Evolutionary conservation across 2,888 invertebrate genomes (phyloP).

Genomic region (Ceramica pisi): DNA sequence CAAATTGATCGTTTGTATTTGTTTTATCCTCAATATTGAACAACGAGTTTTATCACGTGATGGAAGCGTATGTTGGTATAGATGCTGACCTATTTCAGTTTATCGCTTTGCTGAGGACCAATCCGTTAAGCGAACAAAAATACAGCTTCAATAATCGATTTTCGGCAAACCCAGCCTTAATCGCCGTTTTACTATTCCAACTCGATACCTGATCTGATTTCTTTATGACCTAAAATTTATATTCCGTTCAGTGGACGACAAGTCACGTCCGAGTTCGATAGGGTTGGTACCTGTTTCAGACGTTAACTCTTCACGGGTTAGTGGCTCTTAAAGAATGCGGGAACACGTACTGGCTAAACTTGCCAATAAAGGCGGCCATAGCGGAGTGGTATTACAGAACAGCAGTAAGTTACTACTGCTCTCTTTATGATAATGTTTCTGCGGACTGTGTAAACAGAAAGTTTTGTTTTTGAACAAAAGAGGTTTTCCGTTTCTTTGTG

Average conservation of each 20-base stretch:
- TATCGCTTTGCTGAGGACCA: not conserved
- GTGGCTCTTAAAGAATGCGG: slow-evolving; percentile 37
- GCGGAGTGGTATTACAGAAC: slow-evolving; percentile 48
- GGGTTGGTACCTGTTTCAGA: slow-evolving; percentile 64
- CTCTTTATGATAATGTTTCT: slow-evolving; percentile 11
- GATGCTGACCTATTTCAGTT: slow-evolving; percentile 12
- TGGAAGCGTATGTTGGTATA: not conserved
- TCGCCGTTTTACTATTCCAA: slow-evolving; percentile 30
- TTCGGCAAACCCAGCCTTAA: not conserved
- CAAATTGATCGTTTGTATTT: slow-evolving; percentile 61
- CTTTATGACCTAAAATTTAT: slow-evolving; percentile 58
- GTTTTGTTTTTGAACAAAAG: slow-evolving; percentile 24
- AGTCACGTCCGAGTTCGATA: slow-evolving; percentile 69
- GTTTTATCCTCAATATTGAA: slow-evolving; percentile 44
- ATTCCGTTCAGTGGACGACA: slow-evolving; percentile 62
- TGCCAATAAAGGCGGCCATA: slow-evolving; percentile 62
- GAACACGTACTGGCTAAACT: slow-evolving; percentile 59
- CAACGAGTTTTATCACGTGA: slow-evolving; percentile 7
- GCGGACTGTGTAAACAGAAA: slow-evolving; percentile 21
- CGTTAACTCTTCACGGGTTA: slow-evolving; percentile 62
- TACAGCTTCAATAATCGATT: slow-evolving; percentile 7
- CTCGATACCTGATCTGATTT: slow-evolving; percentile 55
- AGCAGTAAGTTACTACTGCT: slow-evolving; percentile 57
- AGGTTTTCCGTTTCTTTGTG: slow-evolving; percentile 11
- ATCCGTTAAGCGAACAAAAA: not conserved